These are phyloP conservation scores for Coregonus suidteri DNA, from an alignment of 2,797 vertebrate species.

Conservation along the genomic window DNA sequence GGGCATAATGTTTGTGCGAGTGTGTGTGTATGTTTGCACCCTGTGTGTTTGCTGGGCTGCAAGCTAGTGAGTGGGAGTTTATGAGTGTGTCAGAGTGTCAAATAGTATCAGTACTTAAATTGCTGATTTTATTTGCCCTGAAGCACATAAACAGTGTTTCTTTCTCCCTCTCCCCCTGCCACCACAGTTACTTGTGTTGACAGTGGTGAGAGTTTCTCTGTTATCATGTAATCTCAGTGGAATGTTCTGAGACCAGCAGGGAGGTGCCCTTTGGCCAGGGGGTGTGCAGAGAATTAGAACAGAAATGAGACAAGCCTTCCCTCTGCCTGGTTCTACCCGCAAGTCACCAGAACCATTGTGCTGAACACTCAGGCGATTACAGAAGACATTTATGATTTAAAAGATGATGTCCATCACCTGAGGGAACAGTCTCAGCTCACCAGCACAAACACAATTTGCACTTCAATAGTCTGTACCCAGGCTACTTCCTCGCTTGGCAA, in stretches of 20 bases:
- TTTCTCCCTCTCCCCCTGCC: constrained; percentile 2
- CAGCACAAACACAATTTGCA: neutral
- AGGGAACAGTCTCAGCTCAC: neutral
- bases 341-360: neutral
- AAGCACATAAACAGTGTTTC: constrained; percentile 23
- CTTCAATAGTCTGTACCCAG: neutral
- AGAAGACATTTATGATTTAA: neutral
- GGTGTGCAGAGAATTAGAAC: constrained; percentile 64
- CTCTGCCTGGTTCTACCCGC: constrained; percentile 12
- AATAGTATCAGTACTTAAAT: constrained; percentile 11
- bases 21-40: neutral
- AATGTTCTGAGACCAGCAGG: constrained; percentile 58
- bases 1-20: neutral
- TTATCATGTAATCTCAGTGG: constrained; percentile 55
- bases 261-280: constrained; percentile 59
- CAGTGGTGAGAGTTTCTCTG: constrained; percentile 38
- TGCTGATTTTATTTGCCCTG: neutral
- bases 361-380: neutral
- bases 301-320: constrained; percentile 40
- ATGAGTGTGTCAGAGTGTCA: neutral
- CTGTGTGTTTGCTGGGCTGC: constrained; percentile 6
- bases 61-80: constrained; percentile 1
- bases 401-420: neutral
- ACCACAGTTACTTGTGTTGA: constrained; percentile 27
- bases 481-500: neutral